Base-by-base conservation (phyloP, 2,888 invertebrate genomes). In the Ischnus inquisitorius region DNA sequence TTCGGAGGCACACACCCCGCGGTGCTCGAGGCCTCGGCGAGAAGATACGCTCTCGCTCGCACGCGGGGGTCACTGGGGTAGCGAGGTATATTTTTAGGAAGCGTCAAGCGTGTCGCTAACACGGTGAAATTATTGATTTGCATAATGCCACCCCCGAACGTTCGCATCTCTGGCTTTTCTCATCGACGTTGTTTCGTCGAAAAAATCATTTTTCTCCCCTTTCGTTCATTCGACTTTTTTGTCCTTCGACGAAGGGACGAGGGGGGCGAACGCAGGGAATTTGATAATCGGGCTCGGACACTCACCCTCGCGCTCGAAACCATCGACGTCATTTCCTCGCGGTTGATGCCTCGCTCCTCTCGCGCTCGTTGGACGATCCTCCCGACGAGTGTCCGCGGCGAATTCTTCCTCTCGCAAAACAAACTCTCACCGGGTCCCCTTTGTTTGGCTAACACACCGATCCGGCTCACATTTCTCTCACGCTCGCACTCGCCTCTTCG, bases 121-220 rank as follows among this genome's bases (percentile, higher is more conserved):
- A 84, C 79, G 79, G 75, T 86, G 82, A 82, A 84, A 84, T 87
- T 87, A 87, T 87, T 86, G 87, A 87, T 87, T 87, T 67, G 84
- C 86, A 87, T 81, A 85, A 86, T 84, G 79, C 85, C 64, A 60
- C 51, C 74, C 77, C 76, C 69, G 79, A 83, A 71, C 64, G 4
- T 46, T 68, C 19, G 22, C 48, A n/a, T 10, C 68, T 43, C n/a
- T 12, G 19, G n/a, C n/a, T 76, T n/a, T 8, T 28, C 43, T 22
- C 43, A 12, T 41, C 28, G 25, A 2, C 14, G 28, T 67, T 46
- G 48, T 43, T 67, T 43, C 28, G 5, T 62, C n/a, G 34, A 39
- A 14, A 28, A n/a, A 34, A n/a, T 14, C 43, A n/a, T n/a, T n/a
- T n/a, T n/a, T 4, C 34, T 4, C 28, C 4, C 34, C 8, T 1